A percentile compares a stretch with the other conserved stretches of the same genome.
phyloP scores from a whole-genome alignment of 2,797 vertebrate genomes.

The Hydrolagus colliei region DNA sequence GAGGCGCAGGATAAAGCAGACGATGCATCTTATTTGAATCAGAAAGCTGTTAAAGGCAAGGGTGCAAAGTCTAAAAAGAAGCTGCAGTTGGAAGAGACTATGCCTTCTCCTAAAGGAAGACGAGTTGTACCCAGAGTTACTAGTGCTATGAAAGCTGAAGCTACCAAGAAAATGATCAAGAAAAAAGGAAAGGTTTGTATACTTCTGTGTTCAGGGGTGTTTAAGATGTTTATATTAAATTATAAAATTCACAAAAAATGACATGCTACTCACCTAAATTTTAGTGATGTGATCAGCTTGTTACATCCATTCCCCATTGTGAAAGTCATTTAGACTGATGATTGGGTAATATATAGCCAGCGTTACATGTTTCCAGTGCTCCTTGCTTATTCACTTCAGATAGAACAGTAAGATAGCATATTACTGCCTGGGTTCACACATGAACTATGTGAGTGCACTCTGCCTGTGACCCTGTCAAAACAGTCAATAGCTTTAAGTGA shows the following conservation, averaged over 20 bases:
- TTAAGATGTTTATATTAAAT: background rate
- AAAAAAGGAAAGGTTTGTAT: conserved; percentile 60
- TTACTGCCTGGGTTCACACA: too few relatives aligned
- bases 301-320: background rate
- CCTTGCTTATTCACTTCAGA: too few relatives aligned
- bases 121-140: conserved; percentile 80
- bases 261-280: background rate
- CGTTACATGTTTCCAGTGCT: too few relatives aligned
- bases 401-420: too few relatives aligned
- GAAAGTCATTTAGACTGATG: too few relatives aligned
- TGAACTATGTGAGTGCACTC: too few relatives aligned
- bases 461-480: too few relatives aligned
- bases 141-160: conserved; percentile 82
- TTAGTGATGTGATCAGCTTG: background rate
- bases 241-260: too few relatives aligned
- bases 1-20: conserved; percentile 72
- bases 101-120: conserved; percentile 76
- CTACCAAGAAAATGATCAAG: conserved; percentile 67
- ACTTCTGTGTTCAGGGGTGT: background rate
- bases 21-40: conserved; percentile 41
- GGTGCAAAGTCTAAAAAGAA: conserved; percentile 65
- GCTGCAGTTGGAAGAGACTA: conserved; percentile 64
- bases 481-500: too few relatives aligned
- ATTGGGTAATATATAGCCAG: too few relatives aligned
- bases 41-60: conserved; percentile 58